A percentile compares a stretch with the other conserved stretches of the same genome.
phyloP scores from a whole-genome alignment of 1,140 invertebrate genomes.

The Drosophila bifasciata region DNA sequence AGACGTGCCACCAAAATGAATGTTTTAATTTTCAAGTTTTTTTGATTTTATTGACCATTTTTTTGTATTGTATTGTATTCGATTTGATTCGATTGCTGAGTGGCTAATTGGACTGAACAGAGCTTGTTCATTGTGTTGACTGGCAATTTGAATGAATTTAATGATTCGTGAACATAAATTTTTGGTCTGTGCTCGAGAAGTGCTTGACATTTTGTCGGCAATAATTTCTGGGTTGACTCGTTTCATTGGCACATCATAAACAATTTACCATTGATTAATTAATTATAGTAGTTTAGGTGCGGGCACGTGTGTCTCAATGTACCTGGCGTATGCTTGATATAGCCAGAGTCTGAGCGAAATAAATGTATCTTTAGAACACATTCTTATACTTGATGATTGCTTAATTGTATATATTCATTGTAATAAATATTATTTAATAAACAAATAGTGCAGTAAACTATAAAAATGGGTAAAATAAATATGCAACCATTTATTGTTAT shows the following conservation, averaged over 20 bases:
- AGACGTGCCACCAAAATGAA: neutral
- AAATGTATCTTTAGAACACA: no score
- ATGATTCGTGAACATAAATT: conserved; percentile 38
- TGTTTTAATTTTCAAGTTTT: conserved; percentile 14
- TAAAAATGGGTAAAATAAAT: no score
- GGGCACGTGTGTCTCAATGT: conserved; percentile 49
- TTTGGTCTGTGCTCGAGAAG: conserved; percentile 30
- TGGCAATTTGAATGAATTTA: conserved; percentile 19
- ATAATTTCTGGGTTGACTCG: conserved; percentile 49
- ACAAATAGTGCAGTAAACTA: no score
- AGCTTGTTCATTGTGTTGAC: conserved; percentile 14
- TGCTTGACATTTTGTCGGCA: conserved; percentile 38
- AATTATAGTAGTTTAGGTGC: conserved; percentile 1
- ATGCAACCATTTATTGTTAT: no score
- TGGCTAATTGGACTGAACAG: conserved; percentile 31
- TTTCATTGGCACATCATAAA: conserved; percentile 74
- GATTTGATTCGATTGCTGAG: conserved; percentile 4
- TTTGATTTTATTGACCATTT: conserved; percentile 20
- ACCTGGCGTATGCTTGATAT: conserved; percentile 26
- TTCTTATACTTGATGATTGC: no score
- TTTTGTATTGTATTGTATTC: conserved; percentile 2
- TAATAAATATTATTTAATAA: no score
- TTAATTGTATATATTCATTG: no score
- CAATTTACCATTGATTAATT: conserved; percentile 67
- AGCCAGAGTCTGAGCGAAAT: no score